Percentiles rank a stretch among this genome's conserved stretches.
These are phyloP conservation scores for Ruditapes philippinarum DNA, from an alignment of 1,140 invertebrate genomes.

Conservation along the genomic window DNA sequence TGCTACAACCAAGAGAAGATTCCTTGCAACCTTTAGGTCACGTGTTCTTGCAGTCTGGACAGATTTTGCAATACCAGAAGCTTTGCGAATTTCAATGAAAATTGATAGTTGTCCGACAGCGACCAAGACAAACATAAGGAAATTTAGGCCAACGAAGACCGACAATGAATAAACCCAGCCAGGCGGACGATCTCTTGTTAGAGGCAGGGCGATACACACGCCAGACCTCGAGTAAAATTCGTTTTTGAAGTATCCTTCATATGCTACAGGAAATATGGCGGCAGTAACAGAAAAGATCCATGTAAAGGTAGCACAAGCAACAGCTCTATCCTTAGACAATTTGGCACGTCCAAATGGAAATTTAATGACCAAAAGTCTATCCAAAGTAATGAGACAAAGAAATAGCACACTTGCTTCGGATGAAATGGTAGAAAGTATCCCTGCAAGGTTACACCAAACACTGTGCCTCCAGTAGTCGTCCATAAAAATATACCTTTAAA, in stretches of 20 bases:
- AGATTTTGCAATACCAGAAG: neutral
- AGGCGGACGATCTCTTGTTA: conserved; percentile 32
- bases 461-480: conserved; percentile 75
- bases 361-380: conserved; percentile 77
- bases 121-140: conserved; percentile 67
- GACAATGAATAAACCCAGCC: conserved; percentile 35
- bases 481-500: conserved; percentile 75
- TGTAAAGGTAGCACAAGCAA: neutral
- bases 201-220: conserved; percentile 62
- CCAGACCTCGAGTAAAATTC: conserved; percentile 67
- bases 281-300: conserved; percentile 70
- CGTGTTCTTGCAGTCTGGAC: neutral
- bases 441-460: conserved; percentile 75
- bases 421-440: conserved; percentile 77
- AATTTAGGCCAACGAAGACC: conserved; percentile 48
- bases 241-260: neutral
- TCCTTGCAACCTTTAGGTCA: conserved; percentile 61
- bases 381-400: conserved; percentile 78
- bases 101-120: neutral
- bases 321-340: conserved; percentile 42
- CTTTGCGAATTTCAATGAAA: neutral
- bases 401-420: conserved; percentile 75
- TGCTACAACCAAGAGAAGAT: conserved; percentile 57
- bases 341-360: conserved; percentile 75
- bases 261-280: conserved; percentile 66